Conservation (phyloP, 2,797 vertebrate genomes). For the Pseudomugil tenellus region DNA sequence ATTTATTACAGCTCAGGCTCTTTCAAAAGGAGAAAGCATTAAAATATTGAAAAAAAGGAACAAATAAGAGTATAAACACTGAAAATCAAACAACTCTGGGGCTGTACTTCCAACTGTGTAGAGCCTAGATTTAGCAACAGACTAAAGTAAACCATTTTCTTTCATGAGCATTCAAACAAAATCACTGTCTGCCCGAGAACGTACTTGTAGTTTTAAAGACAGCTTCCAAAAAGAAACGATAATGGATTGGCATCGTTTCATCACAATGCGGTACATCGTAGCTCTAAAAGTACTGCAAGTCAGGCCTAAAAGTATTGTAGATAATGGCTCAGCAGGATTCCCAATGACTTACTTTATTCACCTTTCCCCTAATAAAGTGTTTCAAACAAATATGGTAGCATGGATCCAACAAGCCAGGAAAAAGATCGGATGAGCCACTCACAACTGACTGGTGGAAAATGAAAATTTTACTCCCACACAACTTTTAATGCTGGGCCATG, state of each 20-base stretch:
- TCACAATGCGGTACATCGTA: neutral
- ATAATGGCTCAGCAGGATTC: constrained; percentile 15
- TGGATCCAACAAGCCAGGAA: neutral
- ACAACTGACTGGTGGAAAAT: constrained; percentile 24
- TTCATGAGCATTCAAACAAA: neutral
- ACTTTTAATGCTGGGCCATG: constrained; percentile 11
- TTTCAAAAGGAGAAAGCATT: too few species aligned
- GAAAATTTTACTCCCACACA: constrained; percentile 49
- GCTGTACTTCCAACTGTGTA: neutral
- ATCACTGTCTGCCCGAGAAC: neutral
- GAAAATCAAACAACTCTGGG: neutral
- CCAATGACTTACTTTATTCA: constrained; percentile 2
- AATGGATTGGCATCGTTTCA: neutral
- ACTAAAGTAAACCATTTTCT: neutral
- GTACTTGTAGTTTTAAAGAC: neutral
- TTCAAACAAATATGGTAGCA: constrained; percentile 18
- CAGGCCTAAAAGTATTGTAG: constrained; percentile 24
- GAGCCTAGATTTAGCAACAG: constrained; percentile 8
- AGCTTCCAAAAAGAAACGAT: neutral
- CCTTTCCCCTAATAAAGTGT: constrained; percentile 12
- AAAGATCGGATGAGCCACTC: neutral
- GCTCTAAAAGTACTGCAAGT: constrained; percentile 1
- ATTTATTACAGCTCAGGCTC: too few species aligned
- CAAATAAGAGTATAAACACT: neutral
- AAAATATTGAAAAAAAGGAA: too few species aligned